A percentile compares a stretch with the other conserved stretches of the same genome.
Evolutionary conservation across 1,140 invertebrate species (phyloP).

Genomic region (Hylyphantes graminicola): DNA sequence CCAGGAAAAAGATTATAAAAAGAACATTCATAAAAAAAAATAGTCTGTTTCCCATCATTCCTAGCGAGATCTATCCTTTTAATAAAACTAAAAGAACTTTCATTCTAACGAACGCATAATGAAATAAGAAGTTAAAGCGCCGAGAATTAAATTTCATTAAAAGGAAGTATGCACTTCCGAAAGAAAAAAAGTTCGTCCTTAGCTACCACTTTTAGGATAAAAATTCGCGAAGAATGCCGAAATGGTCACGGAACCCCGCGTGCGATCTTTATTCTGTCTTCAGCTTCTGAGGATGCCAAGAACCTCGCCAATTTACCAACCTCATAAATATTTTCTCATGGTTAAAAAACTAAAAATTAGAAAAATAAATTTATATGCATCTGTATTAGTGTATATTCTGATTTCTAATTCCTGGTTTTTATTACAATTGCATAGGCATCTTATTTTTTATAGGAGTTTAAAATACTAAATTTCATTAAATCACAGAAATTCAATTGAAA

Average conservation of each 20-base stretch:
- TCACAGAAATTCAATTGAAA: too few species aligned
- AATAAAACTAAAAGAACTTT: conserved; percentile 7
- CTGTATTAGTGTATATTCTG: too few species aligned
- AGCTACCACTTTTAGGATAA: not conserved
- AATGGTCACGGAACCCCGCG: not conserved
- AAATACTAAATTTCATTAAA: too few species aligned
- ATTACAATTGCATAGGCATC: too few species aligned
- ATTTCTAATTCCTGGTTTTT: too few species aligned
- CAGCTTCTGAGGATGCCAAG: too few species aligned
- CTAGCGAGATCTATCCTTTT: conserved; percentile 24
- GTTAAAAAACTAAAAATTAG: too few species aligned
- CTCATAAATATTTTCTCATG: too few species aligned
- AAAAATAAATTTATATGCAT: too few species aligned
- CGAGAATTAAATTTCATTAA: conserved; percentile 48
- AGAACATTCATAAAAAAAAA: conserved; percentile 10
- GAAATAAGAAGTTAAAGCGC: conserved; percentile 33
- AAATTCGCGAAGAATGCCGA: not conserved
- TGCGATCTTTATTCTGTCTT: too few species aligned
- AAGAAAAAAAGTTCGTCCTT: conserved; percentile 4
- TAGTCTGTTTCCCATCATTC: not conserved
- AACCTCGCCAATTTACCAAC: too few species aligned
- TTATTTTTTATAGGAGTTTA: too few species aligned
- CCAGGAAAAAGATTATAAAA: conserved; percentile 9
- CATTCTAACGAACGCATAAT: conserved; percentile 33
- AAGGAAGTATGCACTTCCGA: not conserved